Base-by-base conservation (phyloP, 2,797 vertebrate genomes). In the Argya squamiceps region DNA sequence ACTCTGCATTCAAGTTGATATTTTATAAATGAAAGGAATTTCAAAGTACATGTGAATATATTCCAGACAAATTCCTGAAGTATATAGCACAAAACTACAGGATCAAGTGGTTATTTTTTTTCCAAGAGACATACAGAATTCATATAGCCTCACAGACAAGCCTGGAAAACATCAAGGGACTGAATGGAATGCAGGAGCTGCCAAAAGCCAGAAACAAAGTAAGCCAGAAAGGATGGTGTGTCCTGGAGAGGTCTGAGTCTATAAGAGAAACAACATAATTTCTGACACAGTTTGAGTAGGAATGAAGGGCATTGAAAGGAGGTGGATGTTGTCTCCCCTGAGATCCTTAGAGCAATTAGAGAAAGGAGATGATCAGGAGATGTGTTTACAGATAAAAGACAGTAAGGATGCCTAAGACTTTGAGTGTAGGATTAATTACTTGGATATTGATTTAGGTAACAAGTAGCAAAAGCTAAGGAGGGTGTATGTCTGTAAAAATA, bases 351-450 rank as follows among this genome's bases (percentile, higher is more conserved):
- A 94, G 76, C 49, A 97, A 81, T 97, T 96, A 96, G 62, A 95
- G 80, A 96, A 84, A 93, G 74, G 64, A 94, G 89, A 95, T 64
- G 67, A 96, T 87, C 49, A 64, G 55, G 79, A 89, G 62, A 46
- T 82, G 14, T 92, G 49, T 95, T 97, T 94, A 82, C 75, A 96
- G 82, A 93, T 94, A 79, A 95, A 95, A 95, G 56, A 71, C 53
- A 84, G 49, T 43, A 36, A 62, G 46, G 26, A 85, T 49, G 62
- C 59, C 71, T 59, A 76, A 64, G 53, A 65, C 85, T 96, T 96
- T 96, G 85, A 95, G 92, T 94, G 88, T 53, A 90, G 82, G 95
- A 96, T 97, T 97, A 97, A 97, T 92, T 92, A 97, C 65, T 79
- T 84, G 62, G 41, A 59, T 97, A 97, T 97, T 94, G 96, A 96